phyloP scores from a whole-genome alignment of 2,888 invertebrate genomes.

The Cataglyphis rosenhaueri region DNA sequence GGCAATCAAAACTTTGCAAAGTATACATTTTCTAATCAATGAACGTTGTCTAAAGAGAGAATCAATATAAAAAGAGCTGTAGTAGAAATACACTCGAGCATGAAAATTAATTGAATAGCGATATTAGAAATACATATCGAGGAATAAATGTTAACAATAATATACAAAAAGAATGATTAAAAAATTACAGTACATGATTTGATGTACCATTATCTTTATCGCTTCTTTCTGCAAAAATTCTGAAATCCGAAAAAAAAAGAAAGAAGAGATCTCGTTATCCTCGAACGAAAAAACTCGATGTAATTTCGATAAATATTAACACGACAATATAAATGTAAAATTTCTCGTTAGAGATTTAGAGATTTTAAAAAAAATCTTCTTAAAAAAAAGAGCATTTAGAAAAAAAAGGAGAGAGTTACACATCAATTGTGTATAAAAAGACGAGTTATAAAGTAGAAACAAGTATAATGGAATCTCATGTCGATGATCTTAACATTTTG shows the following conservation, averaged over 20 bases:
- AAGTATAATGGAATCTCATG: not conserved
- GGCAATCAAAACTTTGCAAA: not conserved
- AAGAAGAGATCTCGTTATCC: not conserved
- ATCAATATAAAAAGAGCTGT: not conserved
- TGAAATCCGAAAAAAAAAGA: not conserved
- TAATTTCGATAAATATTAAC: slow-evolving; percentile 39
- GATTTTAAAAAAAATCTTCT: not conserved
- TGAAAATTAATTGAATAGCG: not conserved
- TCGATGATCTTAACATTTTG: slow-evolving; percentile 6
- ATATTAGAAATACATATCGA: not conserved
- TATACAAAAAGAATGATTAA: slow-evolving; percentile 11
- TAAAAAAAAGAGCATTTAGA: not conserved
- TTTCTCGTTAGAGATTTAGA: not conserved
- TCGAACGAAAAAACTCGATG: not conserved
- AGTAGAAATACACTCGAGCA: slow-evolving; percentile 3
- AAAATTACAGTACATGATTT: not conserved
- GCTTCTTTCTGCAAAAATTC: not conserved
- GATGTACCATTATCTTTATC: not conserved
- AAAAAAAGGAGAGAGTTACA: not conserved
- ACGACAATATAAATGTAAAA: slow-evolving; percentile 5
- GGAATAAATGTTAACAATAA: not conserved
- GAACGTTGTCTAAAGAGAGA: not conserved
- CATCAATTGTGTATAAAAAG: not conserved
- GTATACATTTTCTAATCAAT: not conserved
- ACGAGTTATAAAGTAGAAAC: not conserved